Conservation (phyloP, 2,888 invertebrate genomes). For the Euclidia mi region DNA sequence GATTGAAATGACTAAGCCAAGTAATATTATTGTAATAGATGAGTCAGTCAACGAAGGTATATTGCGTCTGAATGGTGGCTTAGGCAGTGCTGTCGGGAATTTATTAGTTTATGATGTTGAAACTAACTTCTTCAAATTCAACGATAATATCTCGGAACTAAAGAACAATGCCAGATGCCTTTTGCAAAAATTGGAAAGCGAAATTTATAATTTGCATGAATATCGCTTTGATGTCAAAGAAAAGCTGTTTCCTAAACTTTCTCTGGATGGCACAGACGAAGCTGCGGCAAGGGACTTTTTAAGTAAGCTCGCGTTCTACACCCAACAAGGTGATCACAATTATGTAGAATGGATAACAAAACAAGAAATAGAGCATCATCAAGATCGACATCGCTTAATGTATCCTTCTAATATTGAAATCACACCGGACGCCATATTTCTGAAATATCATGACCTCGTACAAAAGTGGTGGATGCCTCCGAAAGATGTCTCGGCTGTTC, state of each 20-base stretch:
- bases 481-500: no score
- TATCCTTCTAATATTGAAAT: neutral
- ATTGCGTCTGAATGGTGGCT: conserved; percentile 24
- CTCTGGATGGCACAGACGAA: conserved; percentile 16
- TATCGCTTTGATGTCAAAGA: conserved; percentile 24
- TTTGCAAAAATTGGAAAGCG: conserved; percentile 6
- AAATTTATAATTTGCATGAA: conserved; percentile 17
- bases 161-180: conserved; percentile 19
- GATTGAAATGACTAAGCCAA: neutral
- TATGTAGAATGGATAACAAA: conserved; percentile 26
- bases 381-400: neutral
- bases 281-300: conserved; percentile 34
- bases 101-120: conserved; percentile 25
- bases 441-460: conserved; percentile 15
- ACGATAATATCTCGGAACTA: conserved; percentile 14
- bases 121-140: conserved; percentile 29
- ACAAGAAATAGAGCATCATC: conserved; percentile 18
- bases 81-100: conserved; percentile 38
- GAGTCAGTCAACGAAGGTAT: conserved; percentile 24
- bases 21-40: conserved; percentile 26
- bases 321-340: no score
- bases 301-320: conserved; percentile 31
- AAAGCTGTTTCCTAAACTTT: conserved; percentile 35
- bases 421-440: conserved; percentile 1
- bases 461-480: conserved; percentile 46